phyloP scores from a whole-genome alignment of 2,113 vertebrate species.

The Petaurus breviceps region DNA sequence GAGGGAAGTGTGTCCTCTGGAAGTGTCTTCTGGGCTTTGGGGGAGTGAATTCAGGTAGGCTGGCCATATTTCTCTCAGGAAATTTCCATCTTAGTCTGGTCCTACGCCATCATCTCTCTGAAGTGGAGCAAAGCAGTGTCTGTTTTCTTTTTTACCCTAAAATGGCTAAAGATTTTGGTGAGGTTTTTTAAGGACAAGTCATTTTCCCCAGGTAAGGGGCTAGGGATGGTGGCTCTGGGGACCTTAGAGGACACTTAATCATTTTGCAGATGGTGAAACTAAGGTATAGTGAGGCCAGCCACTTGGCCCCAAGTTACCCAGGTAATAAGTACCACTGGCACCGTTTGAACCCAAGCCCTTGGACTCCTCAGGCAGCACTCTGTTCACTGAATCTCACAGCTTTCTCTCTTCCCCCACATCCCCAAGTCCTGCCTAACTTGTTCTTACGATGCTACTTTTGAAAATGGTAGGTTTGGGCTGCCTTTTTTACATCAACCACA shows the following conservation, averaged over 20 bases:
- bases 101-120: neutral
- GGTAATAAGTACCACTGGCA: too few species aligned
- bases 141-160: neutral
- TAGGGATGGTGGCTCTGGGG: neutral
- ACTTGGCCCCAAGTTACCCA: neutral
- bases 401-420: too few species aligned
- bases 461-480: neutral
- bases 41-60: neutral
- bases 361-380: neutral
- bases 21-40: neutral
- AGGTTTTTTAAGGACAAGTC: neutral
- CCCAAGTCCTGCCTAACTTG: neutral
- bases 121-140: neutral
- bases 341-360: neutral
- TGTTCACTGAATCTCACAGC: neutral
- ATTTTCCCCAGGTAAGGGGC: neutral
- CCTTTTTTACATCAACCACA: too few species aligned
- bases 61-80: neutral
- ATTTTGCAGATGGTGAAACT: neutral
- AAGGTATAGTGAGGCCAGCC: neutral
- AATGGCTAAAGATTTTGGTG: neutral
- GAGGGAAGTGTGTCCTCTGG: neutral
- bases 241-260: fast-evolving
- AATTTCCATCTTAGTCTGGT: neutral
- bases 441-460: neutral